A percentile compares a stretch with the other conserved stretches of the same genome.
Conservation (phyloP, 1,140 invertebrate genomes). For the Streblospio benedicti region DNA sequence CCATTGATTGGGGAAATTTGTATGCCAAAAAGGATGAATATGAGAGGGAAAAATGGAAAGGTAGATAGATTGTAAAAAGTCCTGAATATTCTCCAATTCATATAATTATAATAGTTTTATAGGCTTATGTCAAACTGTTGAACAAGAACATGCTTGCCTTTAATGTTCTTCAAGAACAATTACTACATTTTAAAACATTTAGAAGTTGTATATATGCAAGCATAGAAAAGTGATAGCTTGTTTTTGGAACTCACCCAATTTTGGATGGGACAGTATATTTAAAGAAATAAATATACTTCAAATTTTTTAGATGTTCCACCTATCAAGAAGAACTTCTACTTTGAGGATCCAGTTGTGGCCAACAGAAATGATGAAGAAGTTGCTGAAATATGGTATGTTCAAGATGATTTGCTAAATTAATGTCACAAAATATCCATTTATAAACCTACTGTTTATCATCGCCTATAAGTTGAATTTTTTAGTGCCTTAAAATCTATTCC, state of each 20-base stretch:
- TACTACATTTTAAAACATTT: not conserved
- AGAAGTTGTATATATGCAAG: constrained; percentile 1
- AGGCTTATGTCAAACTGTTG: too few relatives aligned
- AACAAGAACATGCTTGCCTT: too few relatives aligned
- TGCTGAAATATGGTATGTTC: constrained; percentile 46
- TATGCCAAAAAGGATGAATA: not conserved
- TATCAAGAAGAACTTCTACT: constrained; percentile 75
- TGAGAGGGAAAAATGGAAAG: not conserved
- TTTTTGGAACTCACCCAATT: constrained; percentile 7
- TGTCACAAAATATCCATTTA: too few relatives aligned
- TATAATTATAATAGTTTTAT: too few relatives aligned
- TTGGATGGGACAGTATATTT: not conserved
- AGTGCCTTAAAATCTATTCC: too few relatives aligned
- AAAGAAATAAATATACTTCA: not conserved
- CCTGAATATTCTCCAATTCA: too few relatives aligned
- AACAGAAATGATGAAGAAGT: constrained; percentile 58
- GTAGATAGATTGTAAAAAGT: too few relatives aligned
- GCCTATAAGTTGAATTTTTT: too few relatives aligned
- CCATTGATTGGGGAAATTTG: too few relatives aligned
- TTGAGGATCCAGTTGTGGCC: constrained; percentile 63
- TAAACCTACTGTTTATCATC: too few relatives aligned
- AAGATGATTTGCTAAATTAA: too few relatives aligned
- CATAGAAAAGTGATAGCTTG: constrained; percentile 13
- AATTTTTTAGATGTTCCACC: constrained; percentile 50
- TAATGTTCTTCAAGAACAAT: too few relatives aligned